Base-by-base conservation (phyloP, 1,140 invertebrate species). In the Babylonia areolata region DNA sequence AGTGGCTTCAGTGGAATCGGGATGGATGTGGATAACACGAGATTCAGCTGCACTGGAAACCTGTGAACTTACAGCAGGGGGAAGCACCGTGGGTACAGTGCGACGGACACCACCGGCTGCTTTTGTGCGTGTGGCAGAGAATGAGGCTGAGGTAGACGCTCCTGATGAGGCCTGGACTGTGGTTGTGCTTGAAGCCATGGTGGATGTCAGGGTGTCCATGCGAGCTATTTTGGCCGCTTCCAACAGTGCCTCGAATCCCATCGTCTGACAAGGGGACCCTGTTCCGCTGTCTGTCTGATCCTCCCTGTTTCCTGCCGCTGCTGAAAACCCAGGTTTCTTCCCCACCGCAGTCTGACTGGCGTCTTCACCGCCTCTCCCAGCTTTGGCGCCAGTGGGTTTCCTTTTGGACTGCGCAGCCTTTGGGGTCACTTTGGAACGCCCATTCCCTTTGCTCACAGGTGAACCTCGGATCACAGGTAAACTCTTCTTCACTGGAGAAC, bases 141-240 rank as follows among this genome's bases (percentile, higher is more conserved):
- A 0, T 23, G 58, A 23, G 28, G 20, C 20, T 11, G 28, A 64
- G 58, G 58, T 28, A 1, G 58, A 64, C 17, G 6, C 58, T 51
- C 46, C 46, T 11, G 46, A 51, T 6, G 20, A 51, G 46, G 46
- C 46, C 46, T 20, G 6, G 46, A 51, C 46, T 51, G 46, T 20
- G 6, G 46, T 51, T 6, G 46, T 11, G 46, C 46, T 23, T 12
- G 58, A 28, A n/a, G 15, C 15, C 58, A 12, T 64, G 58, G 23
- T 20, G 58, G 37, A 77, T 33, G 75, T 77, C 75, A 77, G 75
- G 75, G 75, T 37, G 23, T 20, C 39, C 75, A 77, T 77, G 0
- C 75, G 75, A 17, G 33, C 75, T 9, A 77, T 77, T 17, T 37
- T 77, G 75, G 75, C 75, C 11, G 75, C 75, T 37, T 77, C 39